Evolutionary conservation across 2,888 invertebrate genomes (phyloP), one percentile per base, ranked within the genome.

Genomic region (Neoaliturus tenellus): DNA sequence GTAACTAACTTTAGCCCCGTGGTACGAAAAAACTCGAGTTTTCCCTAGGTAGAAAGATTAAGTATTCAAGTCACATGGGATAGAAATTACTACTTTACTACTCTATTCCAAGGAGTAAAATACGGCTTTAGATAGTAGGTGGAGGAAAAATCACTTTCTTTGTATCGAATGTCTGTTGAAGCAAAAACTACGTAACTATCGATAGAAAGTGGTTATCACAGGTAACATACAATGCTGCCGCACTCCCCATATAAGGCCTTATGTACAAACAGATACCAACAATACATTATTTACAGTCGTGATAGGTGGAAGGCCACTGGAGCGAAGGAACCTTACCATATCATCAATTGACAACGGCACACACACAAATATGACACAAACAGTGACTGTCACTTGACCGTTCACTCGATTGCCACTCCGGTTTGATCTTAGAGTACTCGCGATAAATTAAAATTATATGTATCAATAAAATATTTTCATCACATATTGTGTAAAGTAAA

Each of bases 91-190:
- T n/a, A n/a, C n/a, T n/a, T n/a, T n/a, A n/a, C n/a, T n/a, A n/a
- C n/a, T n/a, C n/a, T n/a, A n/a, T n/a, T n/a, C n/a, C n/a, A n/a
- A n/a, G 14, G n/a, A n/a, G n/a, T n/a, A n/a, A n/a, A n/a, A n/a
- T n/a, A n/a, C n/a, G n/a, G n/a, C n/a, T n/a, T n/a, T n/a, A n/a
- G n/a, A n/a, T n/a, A n/a, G n/a, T n/a, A n/a, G n/a, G n/a, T n/a
- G n/a, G n/a, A n/a, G n/a, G n/a, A n/a, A n/a, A 51, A 69, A 71
- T 39, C 39, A 71, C 71, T 71, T 71, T 71, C 71, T 71, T 35
- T 20, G 23, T 39, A 71, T 39, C 35, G 20, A 71, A 71, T 71
- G 71, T 71, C 71, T 23, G 41, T 39, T 23, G 51, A 51, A 51
- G 51, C 20, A 6, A 51, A 51, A 20, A 6, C 51, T 39, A 20